phyloP scores from a whole-genome alignment of 2,113 vertebrate genomes.

The Muntiacus muntjak region DNA sequence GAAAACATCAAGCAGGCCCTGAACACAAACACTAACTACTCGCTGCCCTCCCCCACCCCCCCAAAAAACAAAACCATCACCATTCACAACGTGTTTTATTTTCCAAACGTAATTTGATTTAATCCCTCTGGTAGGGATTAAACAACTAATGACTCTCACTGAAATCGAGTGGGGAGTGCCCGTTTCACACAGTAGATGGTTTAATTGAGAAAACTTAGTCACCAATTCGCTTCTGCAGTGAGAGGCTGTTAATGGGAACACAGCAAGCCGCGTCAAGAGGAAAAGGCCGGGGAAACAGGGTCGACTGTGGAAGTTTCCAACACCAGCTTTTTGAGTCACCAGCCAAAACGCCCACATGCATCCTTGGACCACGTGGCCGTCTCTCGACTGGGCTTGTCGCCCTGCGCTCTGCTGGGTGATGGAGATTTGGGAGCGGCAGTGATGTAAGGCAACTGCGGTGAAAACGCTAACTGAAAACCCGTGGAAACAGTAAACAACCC shows the following conservation, averaged over 20 bases:
- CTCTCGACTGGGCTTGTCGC: constrained; percentile 38
- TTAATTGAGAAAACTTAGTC: constrained; percentile 59
- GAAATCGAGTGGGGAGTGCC: not conserved
- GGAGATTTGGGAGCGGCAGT: constrained; percentile 33
- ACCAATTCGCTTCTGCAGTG: constrained; percentile 22
- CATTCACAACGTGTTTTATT: not conserved
- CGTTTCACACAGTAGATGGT: not conserved
- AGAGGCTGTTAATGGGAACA: constrained; percentile 41
- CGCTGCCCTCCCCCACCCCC: accelerated
- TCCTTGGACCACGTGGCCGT: constrained; percentile 51
- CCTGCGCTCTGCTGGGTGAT: constrained; percentile 35
- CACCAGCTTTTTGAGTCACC: constrained; percentile 44
- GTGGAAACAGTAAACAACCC: constrained; percentile 52
- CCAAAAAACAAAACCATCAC: not conserved
- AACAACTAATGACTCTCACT: constrained; percentile 35
- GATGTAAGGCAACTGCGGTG: constrained; percentile 52
- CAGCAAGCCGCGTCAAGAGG: not conserved
- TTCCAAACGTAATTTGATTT: not conserved
- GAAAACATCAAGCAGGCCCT: constrained; percentile 12
- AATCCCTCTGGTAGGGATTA: constrained; percentile 8
- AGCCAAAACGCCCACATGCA: constrained; percentile 54
- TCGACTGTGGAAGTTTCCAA: constrained; percentile 57
- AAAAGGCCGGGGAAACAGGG: constrained; percentile 43
- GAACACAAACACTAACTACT: accelerated
- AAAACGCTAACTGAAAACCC: constrained; percentile 60